Evolutionary conservation across 2,797 vertebrate genomes (phyloP), one percentile per base, ranked within the genome.

Genomic region (Myripristis murdjan): DNA sequence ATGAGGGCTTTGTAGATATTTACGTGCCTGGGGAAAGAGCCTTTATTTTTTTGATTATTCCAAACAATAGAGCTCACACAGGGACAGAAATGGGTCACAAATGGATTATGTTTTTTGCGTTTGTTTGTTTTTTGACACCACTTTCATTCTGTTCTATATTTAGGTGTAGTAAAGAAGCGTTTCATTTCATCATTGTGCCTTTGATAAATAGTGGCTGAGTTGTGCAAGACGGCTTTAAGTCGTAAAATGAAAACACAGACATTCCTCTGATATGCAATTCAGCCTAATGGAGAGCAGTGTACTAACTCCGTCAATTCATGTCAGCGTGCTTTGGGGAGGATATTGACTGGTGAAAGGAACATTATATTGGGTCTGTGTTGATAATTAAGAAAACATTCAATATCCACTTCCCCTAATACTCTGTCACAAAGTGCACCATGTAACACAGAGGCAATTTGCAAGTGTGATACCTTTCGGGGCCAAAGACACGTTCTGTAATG

Each of bases 51-150:
- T 79, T 87, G 89, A 85, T 77, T 70, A 84, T 86, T 87, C 82
- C 75, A 77, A 89, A 89, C 90, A 92, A 89, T 81, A 75, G 65
- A 57, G 73, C 84, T 86, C 90, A 86, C 86, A 75, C 81, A 47
- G 88, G 90, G 86, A 91, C 86, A 86, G 78, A 94, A 94, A 87
- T 92, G 82, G 91, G 92, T 91, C 91, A 87, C 85, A 92, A 88
- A 89, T 88, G 90, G 90, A 93, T 92, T 90, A 90, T 90, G 7
- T 85, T 58, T 88, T 84, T 88, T 71, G 53, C 78, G 73, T 88
- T 83, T 86, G 60, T 89, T 87, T 85, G 81, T 80, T 83, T 81
- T 78, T 75, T 89, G 83, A 91, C 81, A 88, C 59, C 65, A 69
- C 85, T 87, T 89, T 90, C 78, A 83, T 75, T 77, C 69, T 46